Evolutionary conservation across 2,888 invertebrate genomes (phyloP), one percentile per base, ranked within the genome.

Genomic region (Xylocampa areola): DNA sequence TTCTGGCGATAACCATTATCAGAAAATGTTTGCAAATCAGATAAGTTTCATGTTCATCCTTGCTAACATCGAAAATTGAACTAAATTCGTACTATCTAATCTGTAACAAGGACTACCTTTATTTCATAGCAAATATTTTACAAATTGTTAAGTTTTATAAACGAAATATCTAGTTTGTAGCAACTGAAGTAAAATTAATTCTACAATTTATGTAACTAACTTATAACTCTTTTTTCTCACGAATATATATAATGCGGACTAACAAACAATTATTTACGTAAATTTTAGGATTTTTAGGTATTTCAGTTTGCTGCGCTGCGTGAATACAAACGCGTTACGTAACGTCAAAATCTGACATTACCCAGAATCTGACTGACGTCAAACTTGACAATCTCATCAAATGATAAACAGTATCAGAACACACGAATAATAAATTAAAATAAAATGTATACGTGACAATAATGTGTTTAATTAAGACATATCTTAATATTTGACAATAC

Each of bases 391-490:
- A 4, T 2, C 33, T 10, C 25, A 27, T 36, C 47, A 10, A 54
- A 61, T 2, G 48, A 49, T n/a, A 48, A 32, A 49, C 13, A 30
- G 35, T 40, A 23, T 30, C 29, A 6, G 11, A 10, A 67, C 33
- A 8, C 0, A 36, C 7, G 10, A 65, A 52, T 73, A 62, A 44
- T 77, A 37, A 78, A 74, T 74, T 62, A 77, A 81, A 77, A 59
- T 63, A 21, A 48, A 17, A 43, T 58, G 43, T 37, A 39, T 10
- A 21, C 14, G 36, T 52, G 8, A 50, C 69, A 73, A 81, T 66
- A 73, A 81, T 82, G 81, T 53, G 52, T 53, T 51, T 55, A 58
- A 57, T 29, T 36, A 41, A 51, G 57, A 64, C 16, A 37, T 29
- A 11, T 33, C 45, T 33, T 39, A 40, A 53, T 66, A 68, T 61